Evolutionary conservation across 2,797 vertebrate genomes (phyloP), one percentile per base, ranked within the genome.

Genomic region (Mastacembelus armatus): DNA sequence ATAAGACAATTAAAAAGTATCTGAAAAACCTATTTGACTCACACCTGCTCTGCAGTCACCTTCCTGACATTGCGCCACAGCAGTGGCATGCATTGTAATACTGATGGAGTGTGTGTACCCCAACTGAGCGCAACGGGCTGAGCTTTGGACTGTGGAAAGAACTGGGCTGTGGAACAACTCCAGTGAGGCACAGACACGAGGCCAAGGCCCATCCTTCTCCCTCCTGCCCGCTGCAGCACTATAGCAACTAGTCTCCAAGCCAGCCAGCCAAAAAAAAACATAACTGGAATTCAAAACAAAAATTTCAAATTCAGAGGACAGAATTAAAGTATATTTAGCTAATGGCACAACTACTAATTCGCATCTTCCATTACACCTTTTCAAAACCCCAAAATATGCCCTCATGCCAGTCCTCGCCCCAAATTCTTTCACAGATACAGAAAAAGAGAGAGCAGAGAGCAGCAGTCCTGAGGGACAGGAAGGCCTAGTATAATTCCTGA

Each of bases 401-500:
- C 22, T 14, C 8, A 15, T 24, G 32, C 26, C 29, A 19, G 39
- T 26, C 30, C 42, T 26, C 65, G 54, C 43, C 55, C 26, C 10
- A 49, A 77, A 81, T 62, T 39, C 14, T 24, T 36, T 68, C 43
- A 55, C 38, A 73, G 71, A 35, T 59, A 61, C 48, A 55, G 48
- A 49, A 22, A 49, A 10, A 44, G 29, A 49, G 42, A 19, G 55
- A 75, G 49, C 40, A 57, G 51, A 71, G 77, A 26, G 32, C 58
- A 47, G 68, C 1, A 4, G 78, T 83, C 87, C 85, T 45, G 50
- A 56, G 86, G 87, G 87, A 86, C 67, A 63, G 40, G 80, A 80
- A 78, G 81, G 78, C 61, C 81, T 77, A 81, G 75, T 87, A 74
- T 80, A 75, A 73, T 80, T 89, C 83, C 85, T 88, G 88, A 89